These are phyloP conservation scores for Ariopsis seemanni DNA, from an alignment of 2,113 vertebrate genomes.

Conservation along the genomic window DNA sequence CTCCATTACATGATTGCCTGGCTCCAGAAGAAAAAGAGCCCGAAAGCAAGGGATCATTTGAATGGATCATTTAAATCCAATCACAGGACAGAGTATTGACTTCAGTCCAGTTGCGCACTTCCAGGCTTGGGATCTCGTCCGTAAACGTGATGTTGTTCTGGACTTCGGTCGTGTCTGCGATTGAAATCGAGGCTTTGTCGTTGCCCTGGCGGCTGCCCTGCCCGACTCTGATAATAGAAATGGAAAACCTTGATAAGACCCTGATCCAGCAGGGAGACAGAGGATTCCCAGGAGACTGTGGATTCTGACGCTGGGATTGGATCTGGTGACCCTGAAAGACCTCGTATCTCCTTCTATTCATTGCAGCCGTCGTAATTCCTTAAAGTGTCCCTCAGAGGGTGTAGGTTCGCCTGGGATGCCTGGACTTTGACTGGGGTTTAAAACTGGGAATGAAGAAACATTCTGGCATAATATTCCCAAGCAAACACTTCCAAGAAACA, in stretches of 20 bases:
- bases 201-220: conserved; percentile 1
- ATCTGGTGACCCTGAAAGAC: conserved; percentile 72
- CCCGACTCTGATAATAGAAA: conserved; percentile 68
- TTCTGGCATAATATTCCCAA: not conserved
- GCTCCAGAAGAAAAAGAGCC: conserved; percentile 31
- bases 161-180: not conserved
- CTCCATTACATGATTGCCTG: conserved; percentile 45
- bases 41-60: conserved; percentile 37
- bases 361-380: conserved; percentile 66
- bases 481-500: not conserved
- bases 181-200: conserved; percentile 13
- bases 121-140: not conserved
- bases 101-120: conserved; percentile 52
- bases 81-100: conserved; percentile 55
- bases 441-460: not conserved
- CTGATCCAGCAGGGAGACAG: conserved; percentile 12
- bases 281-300: conserved; percentile 55
- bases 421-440: no score
- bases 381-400: conserved; percentile 54
- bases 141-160: not conserved
- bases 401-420: no score
- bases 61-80: conserved; percentile 54
- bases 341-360: conserved; percentile 58
- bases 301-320: conserved; percentile 62
- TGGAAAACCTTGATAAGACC: conserved; percentile 58